A percentile compares a stretch with the other conserved stretches of the same genome.
These are phyloP conservation scores for Alectoris magna DNA, from an alignment of 2,797 vertebrate species.

Conservation along the genomic window DNA sequence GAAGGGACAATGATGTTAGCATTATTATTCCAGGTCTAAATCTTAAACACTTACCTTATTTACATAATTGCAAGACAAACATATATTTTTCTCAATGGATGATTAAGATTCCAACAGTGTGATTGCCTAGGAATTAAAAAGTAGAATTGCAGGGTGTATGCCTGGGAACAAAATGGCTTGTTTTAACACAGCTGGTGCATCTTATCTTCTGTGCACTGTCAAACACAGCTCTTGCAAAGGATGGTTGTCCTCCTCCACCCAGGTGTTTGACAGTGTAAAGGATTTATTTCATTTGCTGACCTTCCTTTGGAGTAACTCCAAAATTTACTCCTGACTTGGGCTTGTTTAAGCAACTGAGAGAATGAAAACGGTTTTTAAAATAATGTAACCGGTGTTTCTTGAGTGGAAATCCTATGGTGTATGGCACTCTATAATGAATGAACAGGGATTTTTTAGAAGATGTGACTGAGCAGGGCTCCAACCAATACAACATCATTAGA, in stretches of 20 bases:
- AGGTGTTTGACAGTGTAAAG: not conserved
- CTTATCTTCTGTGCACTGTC: slow-evolving; percentile 32
- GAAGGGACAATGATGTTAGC: slow-evolving; percentile 41
- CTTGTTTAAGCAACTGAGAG: not conserved
- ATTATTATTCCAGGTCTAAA: slow-evolving; percentile 65
- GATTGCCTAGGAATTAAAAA: slow-evolving; percentile 63
- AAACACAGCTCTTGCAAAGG: not conserved
- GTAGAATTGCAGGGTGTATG: slow-evolving; percentile 45
- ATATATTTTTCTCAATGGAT: slow-evolving; percentile 62
- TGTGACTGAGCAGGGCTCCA: not conserved
- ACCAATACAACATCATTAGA: not conserved
- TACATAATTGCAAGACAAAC: slow-evolving; percentile 67
- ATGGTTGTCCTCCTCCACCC: slow-evolving; percentile 6
- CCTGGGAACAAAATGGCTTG: slow-evolving; percentile 17
- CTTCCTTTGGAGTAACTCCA: not conserved
- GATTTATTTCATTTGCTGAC: not conserved
- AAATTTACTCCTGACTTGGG: not conserved
- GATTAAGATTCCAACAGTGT: slow-evolving; percentile 66
- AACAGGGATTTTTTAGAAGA: not conserved
- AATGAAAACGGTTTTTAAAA: not conserved
- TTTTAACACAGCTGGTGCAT: slow-evolving; percentile 56
- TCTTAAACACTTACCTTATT: slow-evolving; percentile 70
- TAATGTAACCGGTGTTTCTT: not conserved
- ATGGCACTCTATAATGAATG: not conserved
- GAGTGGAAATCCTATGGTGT: not conserved